Percentiles rank a stretch among this genome's conserved stretches.
These are phyloP conservation scores for Malurus leucopterus DNA, from an alignment of 2,797 vertebrate species.

Conservation along the genomic window DNA sequence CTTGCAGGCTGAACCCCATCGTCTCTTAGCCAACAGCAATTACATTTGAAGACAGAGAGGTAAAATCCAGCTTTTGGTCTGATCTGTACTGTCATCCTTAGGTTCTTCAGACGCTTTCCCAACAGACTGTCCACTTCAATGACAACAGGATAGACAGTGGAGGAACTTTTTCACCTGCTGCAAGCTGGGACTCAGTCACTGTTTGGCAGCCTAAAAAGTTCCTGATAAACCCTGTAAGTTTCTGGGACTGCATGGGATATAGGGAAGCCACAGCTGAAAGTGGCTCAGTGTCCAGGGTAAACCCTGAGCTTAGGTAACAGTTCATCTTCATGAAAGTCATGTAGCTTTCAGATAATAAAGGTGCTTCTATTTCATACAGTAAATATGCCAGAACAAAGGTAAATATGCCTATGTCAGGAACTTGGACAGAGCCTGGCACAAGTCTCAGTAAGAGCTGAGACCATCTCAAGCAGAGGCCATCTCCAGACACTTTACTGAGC, in stretches of 20 bases:
- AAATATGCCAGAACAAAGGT: not conserved
- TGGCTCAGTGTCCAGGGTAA: not conserved
- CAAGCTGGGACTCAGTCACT: not conserved
- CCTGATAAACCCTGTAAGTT: not conserved
- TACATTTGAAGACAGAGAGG: not conserved
- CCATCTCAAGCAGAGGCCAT: not conserved
- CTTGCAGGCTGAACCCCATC: not conserved
- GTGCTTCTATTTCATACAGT: not conserved
- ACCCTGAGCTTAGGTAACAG: not conserved
- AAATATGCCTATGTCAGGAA: not conserved
- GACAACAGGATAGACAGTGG: not conserved
- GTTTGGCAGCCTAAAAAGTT: not conserved
- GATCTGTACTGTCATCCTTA: not conserved
- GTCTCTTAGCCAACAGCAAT: not conserved
- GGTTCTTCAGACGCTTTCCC: not conserved
- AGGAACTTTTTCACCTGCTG: not conserved
- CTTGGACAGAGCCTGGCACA: not conserved
- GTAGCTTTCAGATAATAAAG: not conserved
- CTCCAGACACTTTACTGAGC: not conserved
- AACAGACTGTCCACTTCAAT: not conserved
- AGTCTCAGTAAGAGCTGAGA: not conserved
- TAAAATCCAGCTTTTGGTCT: not conserved
- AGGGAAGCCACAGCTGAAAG: not conserved
- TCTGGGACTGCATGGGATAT: not conserved
- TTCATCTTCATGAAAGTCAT: not conserved